These are phyloP conservation scores for Agrochola lychnidis DNA, from an alignment of 2,888 invertebrate species.

Conservation along the genomic window DNA sequence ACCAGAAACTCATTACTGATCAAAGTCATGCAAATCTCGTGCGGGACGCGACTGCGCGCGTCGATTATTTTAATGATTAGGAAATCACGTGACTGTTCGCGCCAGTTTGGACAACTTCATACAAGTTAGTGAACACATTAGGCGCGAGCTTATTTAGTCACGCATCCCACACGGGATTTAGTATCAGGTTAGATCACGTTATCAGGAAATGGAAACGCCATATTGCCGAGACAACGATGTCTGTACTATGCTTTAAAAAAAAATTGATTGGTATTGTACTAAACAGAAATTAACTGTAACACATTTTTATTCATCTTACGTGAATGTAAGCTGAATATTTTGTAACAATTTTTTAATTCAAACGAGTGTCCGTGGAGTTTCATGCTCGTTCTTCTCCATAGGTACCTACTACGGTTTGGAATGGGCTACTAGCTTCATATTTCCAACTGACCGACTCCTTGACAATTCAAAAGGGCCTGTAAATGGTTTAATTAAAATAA, in stretches of 20 bases:
- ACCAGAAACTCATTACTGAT: neutral
- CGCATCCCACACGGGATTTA: neutral
- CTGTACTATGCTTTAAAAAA: neutral
- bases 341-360: too few species aligned
- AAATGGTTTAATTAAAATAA: too few species aligned
- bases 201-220: neutral
- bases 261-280: neutral
- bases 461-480: too few species aligned
- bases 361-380: too few species aligned
- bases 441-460: too few species aligned
- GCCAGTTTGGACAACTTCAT: neutral
- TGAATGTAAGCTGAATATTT: too few species aligned
- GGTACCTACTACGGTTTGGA: too few species aligned
- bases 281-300: too few species aligned
- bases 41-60: neutral
- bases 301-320: neutral
- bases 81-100: neutral
- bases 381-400: too few species aligned
- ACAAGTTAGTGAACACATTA: neutral
- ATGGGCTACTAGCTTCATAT: too few species aligned
- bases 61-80: neutral
- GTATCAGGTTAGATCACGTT: neutral
- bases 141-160: neutral
- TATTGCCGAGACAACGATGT: neutral
- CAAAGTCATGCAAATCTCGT: neutral